These are phyloP conservation scores for Leptoclinus maculatus DNA, from an alignment of 2,797 vertebrate genomes.

Conservation along the genomic window DNA sequence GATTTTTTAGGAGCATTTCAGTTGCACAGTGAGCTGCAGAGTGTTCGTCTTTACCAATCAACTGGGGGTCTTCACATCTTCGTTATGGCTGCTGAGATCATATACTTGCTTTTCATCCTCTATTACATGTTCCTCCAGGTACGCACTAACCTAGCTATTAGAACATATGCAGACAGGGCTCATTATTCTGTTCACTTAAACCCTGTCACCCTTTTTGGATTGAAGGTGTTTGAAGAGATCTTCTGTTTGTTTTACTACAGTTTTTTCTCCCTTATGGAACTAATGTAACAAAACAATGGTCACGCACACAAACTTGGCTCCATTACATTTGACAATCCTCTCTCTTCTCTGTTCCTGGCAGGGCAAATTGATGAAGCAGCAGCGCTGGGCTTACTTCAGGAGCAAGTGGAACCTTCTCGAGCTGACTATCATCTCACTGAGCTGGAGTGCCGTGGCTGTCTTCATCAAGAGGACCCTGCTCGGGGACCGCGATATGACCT, in stretches of 20 bases:
- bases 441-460: conserved; percentile 88
- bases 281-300: not conserved
- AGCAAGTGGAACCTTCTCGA: conserved; percentile 93
- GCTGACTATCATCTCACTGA: conserved; percentile 88
- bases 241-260: not conserved
- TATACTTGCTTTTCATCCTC: conserved; percentile 91
- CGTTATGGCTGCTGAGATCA: conserved; percentile 87
- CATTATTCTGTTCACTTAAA: not conserved
- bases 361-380: conserved; percentile 87
- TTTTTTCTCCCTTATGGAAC: not conserved
- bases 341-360: conserved; percentile 63
- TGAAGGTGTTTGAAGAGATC: not conserved
- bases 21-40: conserved; percentile 83
- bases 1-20: conserved; percentile 87
- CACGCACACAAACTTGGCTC: not conserved
- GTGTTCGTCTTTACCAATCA: conserved; percentile 87
- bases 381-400: conserved; percentile 88
- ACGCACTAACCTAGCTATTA: conserved; percentile 29
- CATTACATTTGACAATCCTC: not conserved
- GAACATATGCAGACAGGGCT: not conserved
- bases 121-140: conserved; percentile 95
- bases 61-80: conserved; percentile 86
- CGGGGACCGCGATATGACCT: conserved; percentile 84
- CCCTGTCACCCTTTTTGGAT: not conserved
- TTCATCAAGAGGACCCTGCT: conserved; percentile 88